phyloP scores from a whole-genome alignment of 2,113 vertebrate species.

The Glaucidium brasilianum region DNA sequence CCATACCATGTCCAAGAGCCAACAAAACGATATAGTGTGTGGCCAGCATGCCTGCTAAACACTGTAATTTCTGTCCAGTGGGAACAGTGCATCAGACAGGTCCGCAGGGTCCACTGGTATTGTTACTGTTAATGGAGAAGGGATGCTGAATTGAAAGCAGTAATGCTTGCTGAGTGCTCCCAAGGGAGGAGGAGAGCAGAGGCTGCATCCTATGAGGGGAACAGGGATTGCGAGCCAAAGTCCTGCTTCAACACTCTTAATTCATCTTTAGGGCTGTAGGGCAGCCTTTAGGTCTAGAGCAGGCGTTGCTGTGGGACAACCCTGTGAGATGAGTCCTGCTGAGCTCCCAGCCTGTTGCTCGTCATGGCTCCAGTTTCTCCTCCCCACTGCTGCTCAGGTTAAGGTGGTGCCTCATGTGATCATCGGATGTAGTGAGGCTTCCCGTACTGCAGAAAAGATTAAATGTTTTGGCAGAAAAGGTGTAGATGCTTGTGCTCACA shows the following conservation, averaged over 20 bases:
- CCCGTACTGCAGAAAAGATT: not conserved
- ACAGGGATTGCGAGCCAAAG: not conserved
- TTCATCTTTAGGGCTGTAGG: not conserved
- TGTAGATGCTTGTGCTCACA: not conserved
- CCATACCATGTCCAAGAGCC: not conserved
- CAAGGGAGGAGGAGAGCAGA: not conserved
- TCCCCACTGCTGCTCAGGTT: not conserved
- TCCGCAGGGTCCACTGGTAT: not conserved
- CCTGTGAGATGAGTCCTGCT: not conserved
- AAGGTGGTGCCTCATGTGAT: not conserved
- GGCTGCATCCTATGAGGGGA: not conserved
- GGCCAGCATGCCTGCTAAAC: not conserved
- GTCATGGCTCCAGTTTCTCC: not conserved
- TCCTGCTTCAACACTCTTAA: not conserved
- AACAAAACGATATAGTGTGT: not conserved
- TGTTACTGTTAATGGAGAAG: slow-evolving; percentile 11
- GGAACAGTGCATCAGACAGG: not conserved
- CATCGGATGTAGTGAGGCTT: not conserved
- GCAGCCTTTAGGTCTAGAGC: not conserved
- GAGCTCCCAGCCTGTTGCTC: not conserved
- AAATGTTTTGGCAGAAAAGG: not conserved
- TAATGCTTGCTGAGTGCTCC: not conserved
- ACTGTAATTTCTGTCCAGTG: not conserved
- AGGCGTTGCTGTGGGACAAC: not conserved
- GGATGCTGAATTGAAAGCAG: slow-evolving; percentile 5